phyloP scores from a whole-genome alignment of 53 echinoderm and acorn worm species.

The Luidia sarsii region DNA sequence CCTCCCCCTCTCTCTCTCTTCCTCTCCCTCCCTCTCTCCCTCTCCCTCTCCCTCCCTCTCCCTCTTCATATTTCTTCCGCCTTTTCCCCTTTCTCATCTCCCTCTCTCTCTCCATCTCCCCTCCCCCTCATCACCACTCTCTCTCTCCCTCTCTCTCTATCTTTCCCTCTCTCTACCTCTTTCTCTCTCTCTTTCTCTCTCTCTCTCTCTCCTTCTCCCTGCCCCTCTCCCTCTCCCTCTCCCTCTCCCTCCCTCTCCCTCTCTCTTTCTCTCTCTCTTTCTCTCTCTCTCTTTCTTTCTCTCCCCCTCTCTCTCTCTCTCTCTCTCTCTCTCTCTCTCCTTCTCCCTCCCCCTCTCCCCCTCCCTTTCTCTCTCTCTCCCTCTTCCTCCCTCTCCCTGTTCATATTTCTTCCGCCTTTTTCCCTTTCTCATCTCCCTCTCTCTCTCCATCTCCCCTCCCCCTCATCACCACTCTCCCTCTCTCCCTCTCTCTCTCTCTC shows the following conservation, averaged over 20 bases:
- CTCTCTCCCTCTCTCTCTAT: background rate
- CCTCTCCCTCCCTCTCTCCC: slow-evolving; percentile 4
- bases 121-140: too few species aligned
- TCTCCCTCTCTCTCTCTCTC: too few species aligned
- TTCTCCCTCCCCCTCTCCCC: background rate
- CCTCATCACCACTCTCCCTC: too few species aligned
- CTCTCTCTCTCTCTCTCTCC: background rate
- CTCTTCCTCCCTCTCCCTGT: background rate
- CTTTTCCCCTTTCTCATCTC: too few species aligned
- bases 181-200: slow-evolving; percentile 10
- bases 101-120: too few species aligned
- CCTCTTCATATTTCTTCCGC: background rate
- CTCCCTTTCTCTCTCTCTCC: background rate
- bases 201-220: background rate
- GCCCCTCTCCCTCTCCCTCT: too few species aligned
- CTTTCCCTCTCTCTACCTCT: too few species aligned
- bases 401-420: too few species aligned
- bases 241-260: background rate
- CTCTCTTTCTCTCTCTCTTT: background rate
- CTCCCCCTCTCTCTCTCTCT: background rate
- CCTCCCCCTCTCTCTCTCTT: background rate
- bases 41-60: slow-evolving; percentile 19
- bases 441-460: too few species aligned
- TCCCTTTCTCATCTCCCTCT: too few species aligned
- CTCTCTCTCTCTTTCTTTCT: background rate